Evolutionary conservation across 2,888 invertebrate genomes (phyloP).

Genomic region (Lottia scabra): DNA sequence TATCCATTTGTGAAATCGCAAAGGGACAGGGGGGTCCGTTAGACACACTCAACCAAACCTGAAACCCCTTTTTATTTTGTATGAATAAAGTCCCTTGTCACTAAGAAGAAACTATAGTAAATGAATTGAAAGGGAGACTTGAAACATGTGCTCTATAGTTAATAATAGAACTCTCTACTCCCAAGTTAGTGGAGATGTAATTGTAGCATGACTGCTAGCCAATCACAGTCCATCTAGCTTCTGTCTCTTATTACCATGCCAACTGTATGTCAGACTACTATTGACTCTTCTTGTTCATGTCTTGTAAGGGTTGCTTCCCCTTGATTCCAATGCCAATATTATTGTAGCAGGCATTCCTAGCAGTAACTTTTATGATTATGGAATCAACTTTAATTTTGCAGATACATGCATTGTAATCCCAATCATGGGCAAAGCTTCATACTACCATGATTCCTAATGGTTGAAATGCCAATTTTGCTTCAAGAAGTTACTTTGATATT

Average conservation of each 20-base stretch:
- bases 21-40: neutral
- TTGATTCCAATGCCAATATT: neutral
- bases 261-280: constrained; percentile 14
- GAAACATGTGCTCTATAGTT: neutral
- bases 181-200: neutral
- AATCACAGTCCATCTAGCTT: neutral
- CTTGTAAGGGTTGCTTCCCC: neutral
- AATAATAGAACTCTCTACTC: neutral
- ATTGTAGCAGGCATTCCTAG: too few species aligned
- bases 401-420: too few species aligned
- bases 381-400: too few species aligned
- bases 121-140: neutral
- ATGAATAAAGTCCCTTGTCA: neutral
- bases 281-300: neutral
- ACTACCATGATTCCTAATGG: too few species aligned
- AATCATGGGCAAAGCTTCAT: too few species aligned
- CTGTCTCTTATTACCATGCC: constrained; percentile 27
- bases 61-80: too few species aligned
- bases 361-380: too few species aligned
- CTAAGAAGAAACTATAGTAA: neutral
- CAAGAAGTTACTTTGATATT: too few species aligned
- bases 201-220: constrained; percentile 3
- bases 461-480: too few species aligned
- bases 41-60: neutral
- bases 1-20: constrained; percentile 13